phyloP scores from a whole-genome alignment of 1,140 invertebrate species.

The Drosophila fuyamai region DNA sequence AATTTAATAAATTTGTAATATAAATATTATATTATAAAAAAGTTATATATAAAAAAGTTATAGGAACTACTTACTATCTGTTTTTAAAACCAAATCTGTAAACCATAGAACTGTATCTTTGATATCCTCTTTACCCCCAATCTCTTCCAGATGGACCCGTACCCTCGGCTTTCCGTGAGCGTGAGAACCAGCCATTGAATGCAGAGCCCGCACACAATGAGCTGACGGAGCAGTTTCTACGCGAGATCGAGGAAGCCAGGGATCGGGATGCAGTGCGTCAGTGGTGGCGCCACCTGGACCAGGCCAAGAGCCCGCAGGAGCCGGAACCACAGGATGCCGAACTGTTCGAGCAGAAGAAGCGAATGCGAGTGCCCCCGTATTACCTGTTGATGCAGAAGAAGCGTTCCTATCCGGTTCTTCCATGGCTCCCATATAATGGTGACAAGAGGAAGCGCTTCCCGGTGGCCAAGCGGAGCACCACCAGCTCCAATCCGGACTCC shows the following conservation, averaged over 20 bases:
- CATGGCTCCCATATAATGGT: slow-evolving; percentile 80
- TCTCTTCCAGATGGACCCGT: slow-evolving; percentile 29
- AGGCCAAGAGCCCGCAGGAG: slow-evolving; percentile 85
- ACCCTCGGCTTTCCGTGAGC: slow-evolving; percentile 73
- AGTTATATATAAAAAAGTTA: no score
- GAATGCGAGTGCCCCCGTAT: slow-evolving; percentile 86
- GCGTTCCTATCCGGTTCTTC: slow-evolving; percentile 80
- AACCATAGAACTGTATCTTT: not conserved
- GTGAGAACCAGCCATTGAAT: slow-evolving; percentile 55
- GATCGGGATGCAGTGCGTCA: slow-evolving; percentile 85
- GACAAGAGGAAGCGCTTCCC: slow-evolving; percentile 87
- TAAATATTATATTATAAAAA: no score
- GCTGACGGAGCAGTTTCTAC: slow-evolving; percentile 86
- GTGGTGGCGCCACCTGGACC: slow-evolving; percentile 85
- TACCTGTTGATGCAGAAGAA: slow-evolving; percentile 85
- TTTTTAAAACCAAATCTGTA: not conserved
- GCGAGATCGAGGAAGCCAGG: slow-evolving; percentile 85
- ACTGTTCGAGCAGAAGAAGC: slow-evolving; percentile 85
- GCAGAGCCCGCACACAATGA: slow-evolving; percentile 85
- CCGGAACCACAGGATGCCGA: slow-evolving; percentile 63
- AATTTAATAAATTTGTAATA: no score
- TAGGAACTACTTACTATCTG: no score
- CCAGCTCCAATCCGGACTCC: slow-evolving; percentile 47
- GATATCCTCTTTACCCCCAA: not conserved
- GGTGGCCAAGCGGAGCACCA: slow-evolving; percentile 87